Conservation (phyloP, 2,113 vertebrate species). For the Macrotis lagotis region DNA sequence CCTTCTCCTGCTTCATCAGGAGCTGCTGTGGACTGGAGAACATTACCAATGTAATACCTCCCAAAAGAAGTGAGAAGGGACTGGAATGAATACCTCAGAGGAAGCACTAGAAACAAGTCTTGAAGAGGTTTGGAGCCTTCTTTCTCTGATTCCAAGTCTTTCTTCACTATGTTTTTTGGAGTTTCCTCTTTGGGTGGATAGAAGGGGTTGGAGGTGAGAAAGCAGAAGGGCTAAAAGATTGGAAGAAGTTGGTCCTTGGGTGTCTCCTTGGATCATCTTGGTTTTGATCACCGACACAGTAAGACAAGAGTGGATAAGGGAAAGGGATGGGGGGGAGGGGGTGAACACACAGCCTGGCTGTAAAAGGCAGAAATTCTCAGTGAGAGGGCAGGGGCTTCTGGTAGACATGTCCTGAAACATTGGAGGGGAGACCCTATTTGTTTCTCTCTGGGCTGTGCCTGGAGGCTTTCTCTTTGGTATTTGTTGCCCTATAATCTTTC, state of each 20-base stretch:
- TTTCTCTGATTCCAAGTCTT: conserved; percentile 87
- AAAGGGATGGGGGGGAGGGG: no score
- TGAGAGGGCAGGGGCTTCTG: conserved; percentile 88
- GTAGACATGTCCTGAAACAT: conserved; percentile 84
- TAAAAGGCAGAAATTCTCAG: conserved; percentile 86
- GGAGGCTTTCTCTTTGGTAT: conserved; percentile 90
- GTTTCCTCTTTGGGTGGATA: conserved; percentile 91
- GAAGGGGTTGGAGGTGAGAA: conserved; percentile 85
- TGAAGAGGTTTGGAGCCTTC: conserved; percentile 85
- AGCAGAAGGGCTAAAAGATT: conserved; percentile 83
- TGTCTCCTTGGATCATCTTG: conserved; percentile 88
- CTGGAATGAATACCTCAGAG: conserved; percentile 91
- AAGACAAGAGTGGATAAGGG: conserved; percentile 86
- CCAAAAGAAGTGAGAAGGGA: conserved; percentile 90
- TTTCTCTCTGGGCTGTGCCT: conserved; percentile 85
- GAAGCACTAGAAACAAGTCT: conserved; percentile 89
- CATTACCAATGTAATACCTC: conserved; percentile 90
- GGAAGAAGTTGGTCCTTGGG: conserved; percentile 86
- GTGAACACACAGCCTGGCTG: conserved; percentile 87
- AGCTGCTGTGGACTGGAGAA: conserved; percentile 86
- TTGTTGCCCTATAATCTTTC: conserved; percentile 94
- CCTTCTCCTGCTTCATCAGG: conserved; percentile 80
- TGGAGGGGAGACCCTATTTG: conserved; percentile 85
- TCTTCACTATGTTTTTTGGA: conserved; percentile 85
- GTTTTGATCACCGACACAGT: conserved; percentile 89